Conservation (phyloP, 1,140 invertebrate species). For the Diploscapter pachys region DNA sequence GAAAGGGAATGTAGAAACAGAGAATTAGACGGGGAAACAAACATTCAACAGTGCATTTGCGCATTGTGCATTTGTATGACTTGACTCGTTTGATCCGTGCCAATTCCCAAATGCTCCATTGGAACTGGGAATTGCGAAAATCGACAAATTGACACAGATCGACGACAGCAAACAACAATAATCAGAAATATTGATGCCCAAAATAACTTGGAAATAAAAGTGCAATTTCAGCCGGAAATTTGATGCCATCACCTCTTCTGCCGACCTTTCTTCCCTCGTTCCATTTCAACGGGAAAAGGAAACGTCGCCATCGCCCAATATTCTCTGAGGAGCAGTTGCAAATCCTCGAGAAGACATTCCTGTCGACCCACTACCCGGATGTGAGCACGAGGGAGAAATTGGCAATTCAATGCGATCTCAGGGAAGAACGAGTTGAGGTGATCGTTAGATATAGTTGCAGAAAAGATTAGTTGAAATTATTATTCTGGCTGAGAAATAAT, state of each 20-base stretch:
- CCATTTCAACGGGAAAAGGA: constrained; percentile 59
- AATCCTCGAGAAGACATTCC: constrained; percentile 91
- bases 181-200: background rate
- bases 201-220: constrained; percentile 1
- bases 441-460: background rate
- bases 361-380: constrained; percentile 86
- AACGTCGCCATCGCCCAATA: constrained; percentile 74
- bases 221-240: constrained; percentile 29
- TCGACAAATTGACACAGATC: background rate
- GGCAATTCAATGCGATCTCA: constrained; percentile 87
- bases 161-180: background rate
- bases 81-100: background rate
- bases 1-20: no score
- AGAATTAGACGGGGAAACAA: no score
- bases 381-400: constrained; percentile 83
- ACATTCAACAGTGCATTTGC: no score
- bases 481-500: no score
- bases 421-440: constrained; percentile 95
- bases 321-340: constrained; percentile 90
- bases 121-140: constrained; percentile 6
- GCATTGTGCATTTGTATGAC: background rate
- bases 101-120: constrained; percentile 14
- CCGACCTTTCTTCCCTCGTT: constrained; percentile 15
- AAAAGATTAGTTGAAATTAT: no score
- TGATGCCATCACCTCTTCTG: constrained; percentile 9